Base-by-base conservation (phyloP, 2,113 vertebrate species). In the Urocynchramus pylzowi region DNA sequence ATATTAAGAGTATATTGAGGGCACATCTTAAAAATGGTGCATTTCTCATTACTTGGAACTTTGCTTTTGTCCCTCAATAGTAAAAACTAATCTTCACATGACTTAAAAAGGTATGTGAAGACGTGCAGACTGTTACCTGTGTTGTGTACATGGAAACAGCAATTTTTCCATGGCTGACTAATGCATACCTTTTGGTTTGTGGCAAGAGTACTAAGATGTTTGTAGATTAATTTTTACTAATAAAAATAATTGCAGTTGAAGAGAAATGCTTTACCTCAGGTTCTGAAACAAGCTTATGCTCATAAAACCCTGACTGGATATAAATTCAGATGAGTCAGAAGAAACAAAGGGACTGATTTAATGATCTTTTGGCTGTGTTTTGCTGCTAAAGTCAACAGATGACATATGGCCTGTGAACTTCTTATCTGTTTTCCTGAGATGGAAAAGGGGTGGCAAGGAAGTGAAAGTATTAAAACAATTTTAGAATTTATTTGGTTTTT, bases 241-340 rank as follows among this genome's bases (percentile, higher is more conserved):
- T 94, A 93, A 96, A 96, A 95, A 90, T 94, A 93, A 96, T 94
- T 94, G 49, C 30, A 64, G 71, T 89, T 92, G 68, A 83, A 86
- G 85, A 88, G 87, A 92, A 96, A 92, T 93, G 85, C 71, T 94
- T 96, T 91, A 93, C 95, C 93, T 83, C 68, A 22, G 95, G 93
- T 95, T 96, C 88, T 96, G 75, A 93, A 97, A 91, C 70, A 88
- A 77, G 71, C 79, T 94, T 74, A 37, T 63, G 60, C 90, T 81
- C 59, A 91, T 96, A 96, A 91, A 96, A 28, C 27, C 53, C 52
- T 74, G 59, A 49, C 79, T 92, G 83, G 47, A 77, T 94, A 74
- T 95, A 95, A 95, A 96, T 91, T 96, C 76, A 94, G 60, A 74
- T 88, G 96, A 96, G 76, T 92, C 92, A 95, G 88, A 97, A 92